These are phyloP conservation scores for Drosophila burlai DNA, from an alignment of 1,140 invertebrate species.

Conservation along the genomic window DNA sequence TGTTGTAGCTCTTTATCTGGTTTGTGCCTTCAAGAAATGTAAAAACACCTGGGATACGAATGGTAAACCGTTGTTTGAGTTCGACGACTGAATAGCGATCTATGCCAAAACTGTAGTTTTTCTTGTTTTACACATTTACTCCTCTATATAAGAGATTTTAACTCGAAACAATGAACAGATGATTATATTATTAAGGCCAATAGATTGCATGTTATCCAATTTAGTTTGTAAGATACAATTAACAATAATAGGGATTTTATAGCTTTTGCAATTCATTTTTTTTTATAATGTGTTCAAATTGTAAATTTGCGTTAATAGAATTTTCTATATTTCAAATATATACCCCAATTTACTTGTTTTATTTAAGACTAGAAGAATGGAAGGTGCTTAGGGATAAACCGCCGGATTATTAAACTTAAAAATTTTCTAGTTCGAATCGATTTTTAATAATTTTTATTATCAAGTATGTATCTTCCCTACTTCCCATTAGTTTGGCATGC, in stretches of 20 bases:
- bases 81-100: slow-evolving; percentile 62
- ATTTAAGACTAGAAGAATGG: background rate
- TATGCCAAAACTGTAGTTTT: slow-evolving; percentile 3
- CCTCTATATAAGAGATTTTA: slow-evolving; percentile 9
- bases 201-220: slow-evolving; percentile 14
- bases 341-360: background rate
- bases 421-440: too few species aligned
- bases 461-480: too few species aligned
- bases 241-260: slow-evolving; percentile 4
- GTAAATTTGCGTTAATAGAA: slow-evolving; percentile 11
- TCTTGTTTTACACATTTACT: slow-evolving; percentile 9
- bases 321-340: slow-evolving; percentile 9
- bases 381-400: too few species aligned
- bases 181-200: slow-evolving; percentile 17
- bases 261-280: background rate
- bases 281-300: slow-evolving; percentile 3
- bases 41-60: slow-evolving; percentile 88
- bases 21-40: slow-evolving; percentile 94
- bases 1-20: slow-evolving; percentile 92
- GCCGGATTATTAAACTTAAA: too few species aligned
- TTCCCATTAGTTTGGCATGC: too few species aligned
- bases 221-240: slow-evolving; percentile 8
- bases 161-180: slow-evolving; percentile 48
- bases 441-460: too few species aligned
- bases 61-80: slow-evolving; percentile 87